Conservation (phyloP, 2,888 invertebrate species). For the Hipparchia sbordonii region DNA sequence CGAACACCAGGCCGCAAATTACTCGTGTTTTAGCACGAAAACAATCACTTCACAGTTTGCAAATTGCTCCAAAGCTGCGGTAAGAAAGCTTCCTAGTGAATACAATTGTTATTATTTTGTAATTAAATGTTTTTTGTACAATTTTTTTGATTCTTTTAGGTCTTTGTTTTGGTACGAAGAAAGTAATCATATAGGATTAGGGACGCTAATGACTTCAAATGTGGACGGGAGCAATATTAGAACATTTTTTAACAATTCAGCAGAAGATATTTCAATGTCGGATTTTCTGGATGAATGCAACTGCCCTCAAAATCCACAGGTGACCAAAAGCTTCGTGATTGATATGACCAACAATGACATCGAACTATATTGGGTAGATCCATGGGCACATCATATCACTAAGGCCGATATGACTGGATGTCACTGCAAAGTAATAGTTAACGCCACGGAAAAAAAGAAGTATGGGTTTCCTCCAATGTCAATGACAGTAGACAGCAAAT, state of each 20-base stretch:
- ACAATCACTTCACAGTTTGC: conserved; percentile 85
- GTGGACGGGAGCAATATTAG: conserved; percentile 80
- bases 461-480: conserved; percentile 85
- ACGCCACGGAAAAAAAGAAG: conserved; percentile 74
- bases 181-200: conserved; percentile 80
- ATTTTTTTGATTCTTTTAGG: conserved; percentile 60
- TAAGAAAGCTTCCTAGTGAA: conserved; percentile 52
- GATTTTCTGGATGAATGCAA: conserved; percentile 76
- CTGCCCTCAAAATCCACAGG: conserved; percentile 85
- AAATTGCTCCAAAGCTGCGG: conserved; percentile 90
- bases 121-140: neutral
- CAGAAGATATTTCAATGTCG: conserved; percentile 42
- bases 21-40: conserved; percentile 81
- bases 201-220: conserved; percentile 85
- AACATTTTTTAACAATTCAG: conserved; percentile 81
- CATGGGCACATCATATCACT: conserved; percentile 83
- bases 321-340: conserved; percentile 85
- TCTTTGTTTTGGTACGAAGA: conserved; percentile 90
- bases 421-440: conserved; percentile 83
- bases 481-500: conserved; percentile 87
- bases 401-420: conserved; percentile 87
- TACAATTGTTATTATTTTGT: neutral
- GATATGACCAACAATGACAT: conserved; percentile 85
- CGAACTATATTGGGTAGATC: conserved; percentile 85
- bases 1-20: conserved; percentile 78